Evolutionary conservation across 2,797 vertebrate species (phyloP), one percentile per base, ranked within the genome.

Genomic region (Vultur gryphus): DNA sequence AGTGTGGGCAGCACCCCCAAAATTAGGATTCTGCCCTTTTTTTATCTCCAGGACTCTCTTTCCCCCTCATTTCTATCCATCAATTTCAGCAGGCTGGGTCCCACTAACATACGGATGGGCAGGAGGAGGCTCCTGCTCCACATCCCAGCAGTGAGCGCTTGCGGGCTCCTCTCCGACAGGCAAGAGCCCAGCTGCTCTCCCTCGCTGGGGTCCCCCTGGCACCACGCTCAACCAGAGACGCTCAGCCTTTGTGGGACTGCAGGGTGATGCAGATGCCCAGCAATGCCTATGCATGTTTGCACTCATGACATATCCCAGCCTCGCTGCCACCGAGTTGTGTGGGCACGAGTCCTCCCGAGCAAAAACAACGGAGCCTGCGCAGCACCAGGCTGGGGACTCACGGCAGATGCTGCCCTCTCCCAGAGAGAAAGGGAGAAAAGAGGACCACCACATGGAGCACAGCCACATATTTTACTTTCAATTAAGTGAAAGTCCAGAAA

Each of bases 141-240:
- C 33, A 9, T 17, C 37, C 19, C 51, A 37, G 57, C 2, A 1
- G 21, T 6, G 35, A 16, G 33, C 2, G 3, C 35, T 62, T 8
- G 7, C 0, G 0, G 72, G 37, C 39, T 77, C 37, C 37, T 43
- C 64, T 55, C 31, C 1, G 3, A 17, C 58, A 15, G 39, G 69
- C 49, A 19, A 39, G 41, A 55, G 48, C 48, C 48, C 4, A 1
- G 11, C 57, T 26, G 52, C 52, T 48, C 11, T 44, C n/a, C 28
- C 41, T n/a, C 2, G 3, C 81, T 37, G 49, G 31, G 20, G 29
- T 41, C 16, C 25, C 79, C 31, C 17, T 2, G 9, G 16, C 66
- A 43, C 57, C 7, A 0, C 2, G 1, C 21, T 52, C 39, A 52
- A 2, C 21, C 33, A 13, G 46, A 61, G 33, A 6, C 39, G 8